Evolutionary conservation across 1,140 invertebrate species (phyloP).

Genomic region (Cotesia chilonis): DNA sequence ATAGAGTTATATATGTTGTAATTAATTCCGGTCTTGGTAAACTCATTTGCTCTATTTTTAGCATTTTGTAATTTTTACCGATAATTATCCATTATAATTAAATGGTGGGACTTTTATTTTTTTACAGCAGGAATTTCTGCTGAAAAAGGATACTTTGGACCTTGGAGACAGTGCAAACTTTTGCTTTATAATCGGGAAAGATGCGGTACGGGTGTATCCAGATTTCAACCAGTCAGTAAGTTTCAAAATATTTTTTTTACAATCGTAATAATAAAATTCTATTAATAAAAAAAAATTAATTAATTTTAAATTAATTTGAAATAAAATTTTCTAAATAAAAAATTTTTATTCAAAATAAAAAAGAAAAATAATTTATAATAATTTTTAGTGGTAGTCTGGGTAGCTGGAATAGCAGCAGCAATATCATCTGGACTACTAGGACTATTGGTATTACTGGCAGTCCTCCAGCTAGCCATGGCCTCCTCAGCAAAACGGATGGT

Average conservation of each 20-base stretch:
- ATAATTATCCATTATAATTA: constrained; percentile 5
- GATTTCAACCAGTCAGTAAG: constrained; percentile 82
- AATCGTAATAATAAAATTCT: background rate
- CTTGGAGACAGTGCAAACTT: constrained; percentile 84
- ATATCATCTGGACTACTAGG: constrained; percentile 75
- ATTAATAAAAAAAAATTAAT: background rate
- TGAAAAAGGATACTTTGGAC: constrained; percentile 85
- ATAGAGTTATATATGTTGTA: too few species aligned
- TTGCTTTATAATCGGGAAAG: constrained; percentile 81
- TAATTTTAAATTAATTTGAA: background rate
- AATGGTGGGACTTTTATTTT: constrained; percentile 39
- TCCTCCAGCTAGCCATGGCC: constrained; percentile 85
- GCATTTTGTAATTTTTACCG: too few species aligned
- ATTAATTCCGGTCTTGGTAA: too few species aligned
- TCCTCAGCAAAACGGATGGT: constrained; percentile 81
- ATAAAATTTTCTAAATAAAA: constrained; percentile 2
- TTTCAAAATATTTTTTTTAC: constrained; percentile 42
- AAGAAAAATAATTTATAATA: background rate
- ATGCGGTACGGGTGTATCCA: constrained; percentile 79
- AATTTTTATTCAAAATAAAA: background rate
- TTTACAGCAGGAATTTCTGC: constrained; percentile 69
- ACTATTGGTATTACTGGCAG: constrained; percentile 77
- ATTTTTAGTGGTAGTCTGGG: constrained; percentile 78
- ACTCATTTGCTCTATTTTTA: too few species aligned
- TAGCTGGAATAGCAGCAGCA: constrained; percentile 79